Conservation (phyloP, 2,797 vertebrate species). For the Sebastiscus albofasciatus region DNA sequence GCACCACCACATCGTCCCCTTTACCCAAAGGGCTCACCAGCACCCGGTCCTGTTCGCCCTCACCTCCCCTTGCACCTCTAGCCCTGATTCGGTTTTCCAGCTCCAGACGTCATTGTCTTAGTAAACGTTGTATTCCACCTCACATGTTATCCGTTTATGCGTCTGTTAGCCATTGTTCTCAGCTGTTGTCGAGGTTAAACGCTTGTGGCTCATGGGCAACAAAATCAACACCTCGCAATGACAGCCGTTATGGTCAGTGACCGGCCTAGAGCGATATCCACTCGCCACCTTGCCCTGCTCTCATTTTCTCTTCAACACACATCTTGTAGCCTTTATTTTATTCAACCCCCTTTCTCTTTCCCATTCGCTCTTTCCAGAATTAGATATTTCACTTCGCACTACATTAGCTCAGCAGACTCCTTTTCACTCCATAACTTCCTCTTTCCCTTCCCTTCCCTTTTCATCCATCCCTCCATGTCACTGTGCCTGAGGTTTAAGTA, state of each 20-base stretch:
- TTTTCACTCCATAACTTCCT: slow-evolving; percentile 13
- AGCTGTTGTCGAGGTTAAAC: slow-evolving; percentile 59
- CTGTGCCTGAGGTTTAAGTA: slow-evolving; percentile 20
- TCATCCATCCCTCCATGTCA: slow-evolving; percentile 12
- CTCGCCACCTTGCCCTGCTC: slow-evolving; percentile 11
- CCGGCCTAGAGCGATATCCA: slow-evolving; percentile 41
- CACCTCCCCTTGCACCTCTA: not conserved
- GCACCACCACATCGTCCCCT: slow-evolving; percentile 35
- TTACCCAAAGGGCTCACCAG: slow-evolving; percentile 27
- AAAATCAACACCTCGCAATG: slow-evolving; percentile 53
- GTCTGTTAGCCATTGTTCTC: slow-evolving; percentile 54
- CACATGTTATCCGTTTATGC: slow-evolving; percentile 59
- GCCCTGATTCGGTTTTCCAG: slow-evolving; percentile 33
- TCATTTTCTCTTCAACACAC: slow-evolving; percentile 17
- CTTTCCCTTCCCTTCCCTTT: not conserved
- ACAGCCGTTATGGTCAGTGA: slow-evolving; percentile 44
- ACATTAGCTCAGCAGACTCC: slow-evolving; percentile 26
- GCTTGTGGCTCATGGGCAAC: slow-evolving; percentile 52
- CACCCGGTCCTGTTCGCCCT: slow-evolving; percentile 1
- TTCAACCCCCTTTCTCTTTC: not conserved
- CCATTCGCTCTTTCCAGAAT: slow-evolving; percentile 26
- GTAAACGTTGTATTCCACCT: slow-evolving; percentile 52
- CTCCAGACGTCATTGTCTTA: slow-evolving; percentile 51
- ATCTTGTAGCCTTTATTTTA: slow-evolving; percentile 17
- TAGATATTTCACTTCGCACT: slow-evolving; percentile 35